A percentile compares a stretch with the other conserved stretches of the same genome.
phyloP scores from a whole-genome alignment of 2,113 vertebrate species.

The Hyla sarda region DNA sequence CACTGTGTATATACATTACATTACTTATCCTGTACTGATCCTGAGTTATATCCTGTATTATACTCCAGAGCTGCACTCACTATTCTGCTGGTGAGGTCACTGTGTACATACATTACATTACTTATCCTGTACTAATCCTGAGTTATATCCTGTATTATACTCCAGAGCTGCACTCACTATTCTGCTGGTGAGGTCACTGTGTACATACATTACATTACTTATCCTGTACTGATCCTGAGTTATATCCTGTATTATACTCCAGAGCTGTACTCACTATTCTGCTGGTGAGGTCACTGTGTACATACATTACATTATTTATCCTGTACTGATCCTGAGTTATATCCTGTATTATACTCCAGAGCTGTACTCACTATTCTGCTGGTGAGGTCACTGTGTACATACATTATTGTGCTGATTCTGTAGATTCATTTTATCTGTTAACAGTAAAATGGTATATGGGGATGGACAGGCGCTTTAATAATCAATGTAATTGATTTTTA shows the following conservation, averaged over 20 bases:
- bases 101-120: neutral
- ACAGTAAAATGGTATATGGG: neutral
- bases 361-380: too few relatives aligned
- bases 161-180: neutral
- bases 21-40: neutral
- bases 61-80: neutral
- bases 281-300: neutral
- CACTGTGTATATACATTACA: neutral
- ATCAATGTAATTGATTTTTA: too few relatives aligned
- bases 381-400: too few relatives aligned
- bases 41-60: too few relatives aligned
- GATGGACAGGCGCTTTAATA: too few relatives aligned
- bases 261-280: neutral
- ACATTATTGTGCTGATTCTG: neutral
- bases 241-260: neutral
- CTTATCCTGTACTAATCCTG: neutral
- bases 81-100: neutral
- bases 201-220: neutral
- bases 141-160: neutral
- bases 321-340: too few relatives aligned
- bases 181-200: neutral
- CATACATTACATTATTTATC: neutral
- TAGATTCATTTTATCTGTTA: neutral
- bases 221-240: neutral
- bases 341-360: too few relatives aligned